Base-by-base conservation (phyloP, 2,113 vertebrate species). In the Xenus cinereus region DNA sequence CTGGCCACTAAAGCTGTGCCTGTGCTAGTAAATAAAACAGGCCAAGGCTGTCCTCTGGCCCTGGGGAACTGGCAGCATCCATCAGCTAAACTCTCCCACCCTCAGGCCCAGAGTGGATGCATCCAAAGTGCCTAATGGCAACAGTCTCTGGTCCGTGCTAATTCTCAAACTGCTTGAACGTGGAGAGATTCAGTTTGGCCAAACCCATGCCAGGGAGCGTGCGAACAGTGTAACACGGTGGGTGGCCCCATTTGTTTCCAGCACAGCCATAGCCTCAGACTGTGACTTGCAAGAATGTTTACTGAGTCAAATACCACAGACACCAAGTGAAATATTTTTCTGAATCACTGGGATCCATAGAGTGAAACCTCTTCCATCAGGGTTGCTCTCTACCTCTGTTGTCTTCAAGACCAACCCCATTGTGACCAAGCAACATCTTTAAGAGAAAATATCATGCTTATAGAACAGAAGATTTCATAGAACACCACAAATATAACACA, bases 141-240 rank as follows among this genome's bases (percentile, higher is more conserved):
- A 63, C 23, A 24, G 54, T 39, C 20, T 62, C 51, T 33, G 32
- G 10, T 15, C 60, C 0, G 0, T 56, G 37, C 22, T 63, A 33
- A 46, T 74, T 91, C 73, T 83, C 37, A 69, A 57, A 57, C 21
- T 59, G 60, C 67, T 74, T 27, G 33, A 68, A 57, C 6, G 2
- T 4, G 20, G 48, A 74, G 21, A 68, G 33, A 33, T 41, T 68
- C 33, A 7, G 35, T 69, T 74, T 59, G 43, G 62, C 82, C 45
- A 28, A 63, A 37, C 27, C 43, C 24, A 14, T 18, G 39, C 35
- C 43, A 20, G 30, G 77, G 37, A 83, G n/a, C 30, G 7, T 4
- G 30, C 6, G n/a, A 63, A 26, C 35, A 39, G 7, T 27, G 48
- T 19, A n/a, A 32, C n/a, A 6, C 0, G 1, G 43, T 74, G 43